phyloP scores from a whole-genome alignment of 1,140 invertebrate species.

The Hesperophylax magnus region DNA sequence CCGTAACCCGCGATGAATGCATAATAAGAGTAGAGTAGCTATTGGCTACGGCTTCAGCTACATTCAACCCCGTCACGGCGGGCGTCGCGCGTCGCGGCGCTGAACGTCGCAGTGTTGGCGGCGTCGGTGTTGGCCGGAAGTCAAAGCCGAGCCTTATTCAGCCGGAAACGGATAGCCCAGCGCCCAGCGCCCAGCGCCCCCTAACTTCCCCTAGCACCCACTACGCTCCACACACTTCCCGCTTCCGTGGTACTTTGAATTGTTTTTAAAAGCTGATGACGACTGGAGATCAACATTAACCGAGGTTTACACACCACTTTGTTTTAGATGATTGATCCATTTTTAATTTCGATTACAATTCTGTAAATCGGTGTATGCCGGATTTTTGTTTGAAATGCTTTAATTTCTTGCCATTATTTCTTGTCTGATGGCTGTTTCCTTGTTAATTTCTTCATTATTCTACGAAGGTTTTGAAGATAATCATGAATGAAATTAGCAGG shows the following conservation, averaged over 20 bases:
- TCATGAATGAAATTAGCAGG: too few species aligned
- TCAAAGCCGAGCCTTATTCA: slow-evolving; percentile 28
- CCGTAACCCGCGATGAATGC: neutral
- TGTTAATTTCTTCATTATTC: too few species aligned
- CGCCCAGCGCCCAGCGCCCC: neutral
- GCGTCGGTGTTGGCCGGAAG: slow-evolving; percentile 4
- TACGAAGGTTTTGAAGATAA: too few species aligned
- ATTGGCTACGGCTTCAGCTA: too few species aligned
- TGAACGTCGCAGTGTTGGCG: neutral
- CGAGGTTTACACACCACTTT: too few species aligned
- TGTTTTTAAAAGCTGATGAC: slow-evolving; percentile 16
- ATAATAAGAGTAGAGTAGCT: neutral
- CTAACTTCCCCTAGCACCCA: neutral
- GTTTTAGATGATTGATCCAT: too few species aligned
- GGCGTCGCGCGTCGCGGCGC: neutral
- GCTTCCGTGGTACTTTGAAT: slow-evolving; percentile 31
- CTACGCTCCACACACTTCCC: slow-evolving; percentile 25
- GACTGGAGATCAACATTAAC: neutral
- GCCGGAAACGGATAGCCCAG: slow-evolving; percentile 36
- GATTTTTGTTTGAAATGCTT: too few species aligned
- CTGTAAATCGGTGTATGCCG: too few species aligned
- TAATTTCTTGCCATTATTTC: too few species aligned
- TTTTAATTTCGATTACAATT: too few species aligned
- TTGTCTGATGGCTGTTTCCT: too few species aligned
- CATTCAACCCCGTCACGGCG: neutral